A percentile compares a stretch with the other conserved stretches of the same genome.
phyloP scores from a whole-genome alignment of 2,888 invertebrate species.

The Trachelus tabidus region DNA sequence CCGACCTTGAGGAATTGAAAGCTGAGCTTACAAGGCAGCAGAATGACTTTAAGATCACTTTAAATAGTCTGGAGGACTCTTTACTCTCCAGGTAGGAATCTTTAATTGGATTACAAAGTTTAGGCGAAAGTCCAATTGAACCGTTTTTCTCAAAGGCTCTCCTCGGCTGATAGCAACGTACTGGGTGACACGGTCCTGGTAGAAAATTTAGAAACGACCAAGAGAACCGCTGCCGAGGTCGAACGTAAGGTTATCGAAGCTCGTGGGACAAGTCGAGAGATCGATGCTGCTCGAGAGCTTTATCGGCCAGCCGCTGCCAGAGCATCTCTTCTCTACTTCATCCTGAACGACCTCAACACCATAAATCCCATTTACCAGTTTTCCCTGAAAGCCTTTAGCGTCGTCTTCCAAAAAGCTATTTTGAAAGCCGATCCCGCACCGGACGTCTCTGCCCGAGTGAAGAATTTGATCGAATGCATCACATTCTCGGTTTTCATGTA shows the following conservation, averaged over 20 bases:
- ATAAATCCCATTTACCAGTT: slow-evolving; percentile 98
- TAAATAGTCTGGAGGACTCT: slow-evolving; percentile 94
- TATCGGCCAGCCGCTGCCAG: slow-evolving; percentile 90
- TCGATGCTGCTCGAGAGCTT: slow-evolving; percentile 92
- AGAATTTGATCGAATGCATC: slow-evolving; percentile 93
- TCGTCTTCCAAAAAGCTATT: slow-evolving; percentile 97
- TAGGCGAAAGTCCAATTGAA: background rate
- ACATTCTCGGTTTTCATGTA: slow-evolving; percentile 95
- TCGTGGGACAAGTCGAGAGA: slow-evolving; percentile 89
- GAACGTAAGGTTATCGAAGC: slow-evolving; percentile 94
- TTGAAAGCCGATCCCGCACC: slow-evolving; percentile 86
- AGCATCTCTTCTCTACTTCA: slow-evolving; percentile 94
- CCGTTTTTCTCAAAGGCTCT: slow-evolving; percentile 69
- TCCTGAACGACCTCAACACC: slow-evolving; percentile 93
- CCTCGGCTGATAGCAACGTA: slow-evolving; percentile 93
- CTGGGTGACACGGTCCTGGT: slow-evolving; percentile 94
- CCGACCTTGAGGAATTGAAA: slow-evolving; percentile 94
- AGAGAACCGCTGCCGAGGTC: slow-evolving; percentile 95
- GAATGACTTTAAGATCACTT: slow-evolving; percentile 95
- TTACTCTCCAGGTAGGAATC: slow-evolving; percentile 76
- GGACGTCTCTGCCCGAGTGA: slow-evolving; percentile 81
- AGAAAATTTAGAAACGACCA: slow-evolving; percentile 96
- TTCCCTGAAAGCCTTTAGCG: slow-evolving; percentile 95
- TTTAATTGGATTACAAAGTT: background rate
- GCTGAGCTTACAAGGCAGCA: slow-evolving; percentile 96